Conservation (phyloP, 1,140 invertebrate species). For the Lanistes nyassanus region DNA sequence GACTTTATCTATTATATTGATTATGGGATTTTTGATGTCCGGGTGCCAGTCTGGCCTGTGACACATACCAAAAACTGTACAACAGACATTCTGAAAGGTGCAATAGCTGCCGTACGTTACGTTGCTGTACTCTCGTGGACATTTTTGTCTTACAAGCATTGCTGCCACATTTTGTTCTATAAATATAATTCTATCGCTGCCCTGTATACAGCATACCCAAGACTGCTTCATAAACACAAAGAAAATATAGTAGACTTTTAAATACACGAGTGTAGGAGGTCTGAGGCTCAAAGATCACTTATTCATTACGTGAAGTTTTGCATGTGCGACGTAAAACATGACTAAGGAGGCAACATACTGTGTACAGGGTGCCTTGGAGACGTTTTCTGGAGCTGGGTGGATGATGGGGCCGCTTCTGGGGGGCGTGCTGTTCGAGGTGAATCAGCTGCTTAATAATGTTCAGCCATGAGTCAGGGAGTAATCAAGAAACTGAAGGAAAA, state of each 20-base stretch:
- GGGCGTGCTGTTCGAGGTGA: constrained; percentile 78
- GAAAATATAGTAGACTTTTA: too few species aligned
- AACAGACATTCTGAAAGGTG: background rate
- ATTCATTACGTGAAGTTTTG: background rate
- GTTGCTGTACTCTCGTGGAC: too few species aligned
- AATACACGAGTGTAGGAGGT: background rate
- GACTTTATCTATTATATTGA: background rate
- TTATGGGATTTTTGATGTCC: background rate
- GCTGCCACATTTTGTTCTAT: background rate
- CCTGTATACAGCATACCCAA: constrained; percentile 73
- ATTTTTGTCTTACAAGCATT: background rate
- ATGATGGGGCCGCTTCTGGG: constrained; percentile 88
- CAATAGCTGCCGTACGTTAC: too few species aligned
- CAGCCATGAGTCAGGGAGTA: too few species aligned
- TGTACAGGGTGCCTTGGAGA: constrained; percentile 83
- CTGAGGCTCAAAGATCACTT: background rate
- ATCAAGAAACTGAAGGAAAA: too few species aligned
- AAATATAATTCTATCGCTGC: background rate
- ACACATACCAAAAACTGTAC: background rate
- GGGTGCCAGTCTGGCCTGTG: background rate
- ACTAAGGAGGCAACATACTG: background rate
- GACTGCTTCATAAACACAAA: constrained; percentile 66
- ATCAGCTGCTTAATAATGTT: too few species aligned
- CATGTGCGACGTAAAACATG: background rate
- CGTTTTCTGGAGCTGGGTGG: constrained; percentile 85